phyloP scores from a whole-genome alignment of 1,140 invertebrate genomes.

The Popillia japonica region DNA sequence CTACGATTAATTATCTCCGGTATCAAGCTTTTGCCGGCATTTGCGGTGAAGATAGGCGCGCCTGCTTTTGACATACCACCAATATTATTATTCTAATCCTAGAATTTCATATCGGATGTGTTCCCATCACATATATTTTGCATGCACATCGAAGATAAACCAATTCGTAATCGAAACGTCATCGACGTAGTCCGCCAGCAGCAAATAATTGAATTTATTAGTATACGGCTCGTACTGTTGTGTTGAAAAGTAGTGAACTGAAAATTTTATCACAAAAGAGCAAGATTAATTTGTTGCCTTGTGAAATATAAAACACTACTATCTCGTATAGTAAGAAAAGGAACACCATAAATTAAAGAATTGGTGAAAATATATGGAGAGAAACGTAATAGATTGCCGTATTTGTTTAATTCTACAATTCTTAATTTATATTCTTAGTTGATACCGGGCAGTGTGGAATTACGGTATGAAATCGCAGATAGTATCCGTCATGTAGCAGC shows the following conservation, averaged over 20 bases:
- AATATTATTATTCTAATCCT: conserved; percentile 16
- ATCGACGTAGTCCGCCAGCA: background rate
- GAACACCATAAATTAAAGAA: too few species aligned
- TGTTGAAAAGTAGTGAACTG: background rate
- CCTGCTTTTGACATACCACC: background rate
- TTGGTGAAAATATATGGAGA: too few species aligned
- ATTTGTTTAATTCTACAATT: too few species aligned
- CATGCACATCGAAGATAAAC: background rate
- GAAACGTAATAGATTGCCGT: too few species aligned
- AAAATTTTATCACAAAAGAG: background rate
- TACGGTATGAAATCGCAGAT: too few species aligned
- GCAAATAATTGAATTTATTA: conserved; percentile 7
- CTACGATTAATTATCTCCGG: conserved; percentile 5
- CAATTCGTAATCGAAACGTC: background rate
- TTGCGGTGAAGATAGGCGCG: conserved; percentile 8
- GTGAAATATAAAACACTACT: too few species aligned
- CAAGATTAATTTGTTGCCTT: too few species aligned
- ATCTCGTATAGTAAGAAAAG: too few species aligned
- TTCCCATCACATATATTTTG: background rate
- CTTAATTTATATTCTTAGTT: too few species aligned
- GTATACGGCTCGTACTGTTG: background rate
- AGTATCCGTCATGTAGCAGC: too few species aligned
- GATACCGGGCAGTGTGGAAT: too few species aligned
- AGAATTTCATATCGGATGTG: background rate
- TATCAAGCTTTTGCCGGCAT: conserved; percentile 5